Conservation (phyloP, 2,797 vertebrate species). For the Macropodus opercularis region DNA sequence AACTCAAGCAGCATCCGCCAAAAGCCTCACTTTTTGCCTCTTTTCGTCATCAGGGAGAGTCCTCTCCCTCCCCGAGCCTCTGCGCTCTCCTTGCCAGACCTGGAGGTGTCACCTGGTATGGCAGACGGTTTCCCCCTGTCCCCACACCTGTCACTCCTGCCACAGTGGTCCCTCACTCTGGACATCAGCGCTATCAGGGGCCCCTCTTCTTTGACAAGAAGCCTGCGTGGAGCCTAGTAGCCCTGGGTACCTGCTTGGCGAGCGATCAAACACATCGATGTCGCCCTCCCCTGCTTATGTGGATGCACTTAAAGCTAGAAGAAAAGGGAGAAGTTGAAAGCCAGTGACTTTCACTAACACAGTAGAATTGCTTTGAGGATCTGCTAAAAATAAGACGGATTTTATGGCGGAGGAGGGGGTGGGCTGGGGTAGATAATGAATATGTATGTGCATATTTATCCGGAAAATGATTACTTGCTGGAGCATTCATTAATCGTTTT, state of each 20-base stretch:
- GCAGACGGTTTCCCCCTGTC: conserved; percentile 44
- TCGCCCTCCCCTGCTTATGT: neutral
- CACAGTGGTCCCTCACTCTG: conserved; percentile 35
- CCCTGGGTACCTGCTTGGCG: conserved; percentile 26
- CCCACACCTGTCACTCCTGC: conserved; percentile 55
- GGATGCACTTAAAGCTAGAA: neutral
- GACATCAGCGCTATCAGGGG: conserved; percentile 33
- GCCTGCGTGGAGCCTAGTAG: neutral
- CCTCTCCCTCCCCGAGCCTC: conserved; percentile 21
- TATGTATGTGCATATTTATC: conserved; percentile 80
- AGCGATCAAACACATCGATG: conserved; percentile 31
- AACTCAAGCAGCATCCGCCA: conserved; percentile 17
- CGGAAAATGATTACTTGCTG: conserved; percentile 75
- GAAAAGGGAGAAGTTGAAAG: conserved; percentile 10
- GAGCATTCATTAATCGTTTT: conserved; percentile 81
- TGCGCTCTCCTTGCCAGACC: conserved; percentile 36
- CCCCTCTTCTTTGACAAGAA: conserved; percentile 37
- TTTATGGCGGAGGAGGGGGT: conserved; percentile 3
- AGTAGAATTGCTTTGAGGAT: conserved; percentile 7
- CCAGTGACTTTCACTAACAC: conserved; percentile 12
- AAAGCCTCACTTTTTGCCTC: too few relatives aligned
- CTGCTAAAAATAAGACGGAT: conserved; percentile 23
- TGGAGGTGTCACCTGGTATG: conserved; percentile 56
- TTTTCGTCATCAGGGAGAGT: too few relatives aligned
- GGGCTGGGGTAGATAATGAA: conserved; percentile 56